These are phyloP conservation scores for Euspilapteryx auroguttella DNA, from an alignment of 2,888 invertebrate genomes.

Conservation along the genomic window DNA sequence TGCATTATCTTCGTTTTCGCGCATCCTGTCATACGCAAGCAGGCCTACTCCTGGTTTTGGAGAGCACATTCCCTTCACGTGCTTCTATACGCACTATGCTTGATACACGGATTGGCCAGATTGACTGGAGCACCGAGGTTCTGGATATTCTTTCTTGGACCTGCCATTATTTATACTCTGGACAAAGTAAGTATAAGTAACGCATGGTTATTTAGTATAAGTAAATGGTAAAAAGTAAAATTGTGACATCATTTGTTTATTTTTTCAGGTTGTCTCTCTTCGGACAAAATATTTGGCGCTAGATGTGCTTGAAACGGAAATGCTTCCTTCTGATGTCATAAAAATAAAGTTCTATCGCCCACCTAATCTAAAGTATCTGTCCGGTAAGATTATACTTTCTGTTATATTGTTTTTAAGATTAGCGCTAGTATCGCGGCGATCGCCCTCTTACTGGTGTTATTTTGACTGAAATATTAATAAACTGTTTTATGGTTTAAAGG, in stretches of 20 bases:
- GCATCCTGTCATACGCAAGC: conserved; percentile 87
- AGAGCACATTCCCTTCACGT: conserved; percentile 90
- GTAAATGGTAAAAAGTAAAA: too few relatives aligned
- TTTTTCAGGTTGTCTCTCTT: conserved; percentile 76
- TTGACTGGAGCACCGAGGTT: conserved; percentile 90
- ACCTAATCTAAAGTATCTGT: conserved; percentile 90
- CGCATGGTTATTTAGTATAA: too few relatives aligned
- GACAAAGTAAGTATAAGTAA: conserved; percentile 69
- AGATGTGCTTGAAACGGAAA: conserved; percentile 90
- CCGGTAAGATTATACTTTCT: conserved; percentile 28
- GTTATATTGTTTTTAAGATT: not conserved
- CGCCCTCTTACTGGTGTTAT: too few relatives aligned
- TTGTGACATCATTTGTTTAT: too few relatives aligned
- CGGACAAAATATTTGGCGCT: conserved; percentile 90
- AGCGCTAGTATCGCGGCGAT: too few relatives aligned
- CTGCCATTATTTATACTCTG: conserved; percentile 84
- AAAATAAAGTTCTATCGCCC: conserved; percentile 95
- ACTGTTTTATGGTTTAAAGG: conserved; percentile 48
- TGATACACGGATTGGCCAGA: conserved; percentile 89
- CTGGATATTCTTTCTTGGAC: conserved; percentile 92
- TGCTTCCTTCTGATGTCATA: conserved; percentile 91
- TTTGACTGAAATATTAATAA: too few relatives aligned
- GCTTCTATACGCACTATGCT: conserved; percentile 78
- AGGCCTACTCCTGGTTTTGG: conserved; percentile 96
- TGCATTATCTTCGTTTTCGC: conserved; percentile 96